Evolutionary conservation across 2,113 vertebrate genomes (phyloP), one percentile per base, ranked within the genome.

Genomic region (Festucalex cinctus): DNA sequence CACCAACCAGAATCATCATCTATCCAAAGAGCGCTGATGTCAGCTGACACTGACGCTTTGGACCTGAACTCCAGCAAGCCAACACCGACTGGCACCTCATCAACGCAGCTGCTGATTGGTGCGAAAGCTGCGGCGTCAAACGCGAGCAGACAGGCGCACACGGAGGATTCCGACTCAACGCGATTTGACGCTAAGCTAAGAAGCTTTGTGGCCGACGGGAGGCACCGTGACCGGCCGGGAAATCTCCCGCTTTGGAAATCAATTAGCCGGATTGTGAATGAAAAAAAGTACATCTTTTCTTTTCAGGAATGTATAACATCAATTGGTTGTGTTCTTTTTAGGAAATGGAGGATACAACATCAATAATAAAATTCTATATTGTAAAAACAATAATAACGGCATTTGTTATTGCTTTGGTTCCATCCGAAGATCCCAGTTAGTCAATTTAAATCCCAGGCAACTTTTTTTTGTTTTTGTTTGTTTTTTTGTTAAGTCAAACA

Each of bases 161-260:
- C 78, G 90, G 80, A 88, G 85, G 88, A 89, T 89, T 91, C 78
- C 44, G 76, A 73, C 81, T 73, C 75, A 89, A 89, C 81, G 66
- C 86, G 85, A 85, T 90, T 84, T 85, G 79, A 63, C 73, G 77
- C 69, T 82, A 85, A 89, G 90, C 69, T 83, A 87, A 91, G 90
- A 78, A 89, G 89, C 86, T 91, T 91, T 89, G 54, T 5, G 26
- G 72, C 76, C 77, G 46, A 41, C 20, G n/a, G 37, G 19, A 57
- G 28, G 6, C 54, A 13, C 26, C 26, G 54, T 57, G 54, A 51
- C 19, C n/a, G 20, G 48, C 20, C 20, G 9, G n/a, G 48, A 54
- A 54, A 54, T 14, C 51, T 54, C 22, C 24, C 22, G 51, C 51
- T 22, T 54, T 24, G 51, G 22, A 57, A 57, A 57, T 57, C 54